A percentile compares a stretch with the other conserved stretches of the same genome.
These are phyloP conservation scores for Cephonodes hylas DNA, from an alignment of 2,888 invertebrate species.

Conservation along the genomic window DNA sequence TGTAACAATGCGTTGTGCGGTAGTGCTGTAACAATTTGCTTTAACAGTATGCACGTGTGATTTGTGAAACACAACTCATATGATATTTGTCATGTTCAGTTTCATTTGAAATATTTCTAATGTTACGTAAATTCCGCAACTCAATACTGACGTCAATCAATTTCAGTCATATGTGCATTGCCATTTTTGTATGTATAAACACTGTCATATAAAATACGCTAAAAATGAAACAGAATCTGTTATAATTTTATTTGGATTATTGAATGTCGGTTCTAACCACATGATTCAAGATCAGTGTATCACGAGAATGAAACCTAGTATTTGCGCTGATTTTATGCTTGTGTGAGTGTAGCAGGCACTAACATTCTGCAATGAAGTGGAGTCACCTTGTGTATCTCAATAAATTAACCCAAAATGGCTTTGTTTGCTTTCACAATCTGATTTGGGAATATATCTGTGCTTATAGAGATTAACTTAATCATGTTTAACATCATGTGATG, in stretches of 20 bases:
- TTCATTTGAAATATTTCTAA: background rate
- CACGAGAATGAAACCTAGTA: background rate
- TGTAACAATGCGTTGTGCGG: slow-evolving; percentile 33
- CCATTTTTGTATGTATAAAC: too few species aligned
- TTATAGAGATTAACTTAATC: too few species aligned
- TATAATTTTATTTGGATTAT: background rate
- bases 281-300: background rate
- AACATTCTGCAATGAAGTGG: too few species aligned
- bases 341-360: too few species aligned
- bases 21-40: background rate
- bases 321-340: too few species aligned
- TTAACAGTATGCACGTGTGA: background rate
- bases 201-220: too few species aligned
- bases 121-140: background rate
- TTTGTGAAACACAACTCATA: background rate
- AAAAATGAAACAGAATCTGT: background rate
- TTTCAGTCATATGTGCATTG: too few species aligned
- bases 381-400: too few species aligned
- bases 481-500: too few species aligned
- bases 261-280: background rate
- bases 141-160: background rate
- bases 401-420: too few species aligned
- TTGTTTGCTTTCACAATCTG: too few species aligned
- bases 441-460: too few species aligned
- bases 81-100: background rate